Evolutionary conservation across 2,113 vertebrate species (phyloP).

Genomic region (Petroica traversi): DNA sequence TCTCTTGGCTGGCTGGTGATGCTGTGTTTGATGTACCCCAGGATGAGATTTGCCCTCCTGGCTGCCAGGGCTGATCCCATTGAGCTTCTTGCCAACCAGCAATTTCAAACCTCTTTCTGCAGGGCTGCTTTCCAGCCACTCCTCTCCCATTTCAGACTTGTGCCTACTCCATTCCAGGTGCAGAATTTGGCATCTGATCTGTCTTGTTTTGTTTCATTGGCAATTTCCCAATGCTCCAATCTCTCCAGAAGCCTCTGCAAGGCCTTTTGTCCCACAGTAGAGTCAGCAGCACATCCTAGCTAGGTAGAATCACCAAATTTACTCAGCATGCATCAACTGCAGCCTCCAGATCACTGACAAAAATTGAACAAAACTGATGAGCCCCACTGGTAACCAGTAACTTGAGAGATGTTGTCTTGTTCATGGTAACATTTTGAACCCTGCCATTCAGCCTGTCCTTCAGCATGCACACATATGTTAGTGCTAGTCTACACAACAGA

Average conservation of each 20-base stretch:
- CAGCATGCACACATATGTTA: not conserved
- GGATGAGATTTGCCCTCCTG: not conserved
- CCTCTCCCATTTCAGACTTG: not conserved
- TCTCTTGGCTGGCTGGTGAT: not conserved
- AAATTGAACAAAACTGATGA: not conserved
- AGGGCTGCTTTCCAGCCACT: not conserved
- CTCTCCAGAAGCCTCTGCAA: not conserved
- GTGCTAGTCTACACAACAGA: not conserved
- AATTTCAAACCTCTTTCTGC: not conserved
- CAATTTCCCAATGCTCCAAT: not conserved
- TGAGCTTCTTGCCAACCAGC: not conserved
- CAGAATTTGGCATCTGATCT: not conserved
- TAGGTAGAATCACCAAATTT: not conserved
- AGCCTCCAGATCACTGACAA: not conserved
- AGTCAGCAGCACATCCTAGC: not conserved
- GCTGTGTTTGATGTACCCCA: not conserved
- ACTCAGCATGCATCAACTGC: not conserved
- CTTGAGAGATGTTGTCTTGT: not conserved
- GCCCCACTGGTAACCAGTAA: fast-evolving
- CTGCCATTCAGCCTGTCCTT: not conserved
- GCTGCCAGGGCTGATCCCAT: not conserved
- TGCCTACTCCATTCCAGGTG: not conserved
- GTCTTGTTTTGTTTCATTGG: not conserved
- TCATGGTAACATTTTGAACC: not conserved
- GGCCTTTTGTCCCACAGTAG: not conserved